Conservation (phyloP, 2,113 vertebrate species). For the Otis tarda region DNA sequence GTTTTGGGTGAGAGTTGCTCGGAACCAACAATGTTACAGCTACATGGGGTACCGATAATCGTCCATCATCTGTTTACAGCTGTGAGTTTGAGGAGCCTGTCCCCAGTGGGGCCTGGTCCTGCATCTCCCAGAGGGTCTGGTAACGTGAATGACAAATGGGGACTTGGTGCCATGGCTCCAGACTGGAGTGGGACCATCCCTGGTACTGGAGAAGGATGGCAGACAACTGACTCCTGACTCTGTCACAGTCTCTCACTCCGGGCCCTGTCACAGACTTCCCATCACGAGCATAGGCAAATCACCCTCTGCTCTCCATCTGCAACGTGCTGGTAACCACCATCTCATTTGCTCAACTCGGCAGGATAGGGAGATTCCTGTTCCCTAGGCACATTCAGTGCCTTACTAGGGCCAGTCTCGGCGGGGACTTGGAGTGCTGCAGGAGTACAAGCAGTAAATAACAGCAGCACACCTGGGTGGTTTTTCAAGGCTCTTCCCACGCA, state of each 20-base stretch:
- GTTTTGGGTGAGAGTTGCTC: neutral
- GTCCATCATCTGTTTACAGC: neutral
- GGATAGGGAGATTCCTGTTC: neutral
- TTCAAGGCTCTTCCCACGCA: neutral
- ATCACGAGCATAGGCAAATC: neutral
- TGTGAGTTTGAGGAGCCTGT: neutral
- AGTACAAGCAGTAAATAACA: neutral
- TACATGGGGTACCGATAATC: no score
- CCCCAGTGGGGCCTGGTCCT: neutral
- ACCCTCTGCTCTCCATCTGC: neutral
- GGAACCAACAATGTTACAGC: neutral
- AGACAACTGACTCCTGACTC: neutral
- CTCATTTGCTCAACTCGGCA: neutral
- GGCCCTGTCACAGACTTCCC: neutral
- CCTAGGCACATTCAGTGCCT: neutral
- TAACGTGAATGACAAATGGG: neutral
- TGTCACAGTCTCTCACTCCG: neutral
- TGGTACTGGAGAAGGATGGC: neutral
- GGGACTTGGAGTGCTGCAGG: neutral
- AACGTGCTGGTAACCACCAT: neutral
- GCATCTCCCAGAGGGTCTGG: neutral
- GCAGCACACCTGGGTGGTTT: neutral
- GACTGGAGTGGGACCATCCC: neutral
- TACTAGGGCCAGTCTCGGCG: rapidly evolving
- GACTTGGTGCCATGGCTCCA: neutral